Conservation (phyloP, 2,797 vertebrate genomes). For the Geotrypetes seraphini region DNA sequence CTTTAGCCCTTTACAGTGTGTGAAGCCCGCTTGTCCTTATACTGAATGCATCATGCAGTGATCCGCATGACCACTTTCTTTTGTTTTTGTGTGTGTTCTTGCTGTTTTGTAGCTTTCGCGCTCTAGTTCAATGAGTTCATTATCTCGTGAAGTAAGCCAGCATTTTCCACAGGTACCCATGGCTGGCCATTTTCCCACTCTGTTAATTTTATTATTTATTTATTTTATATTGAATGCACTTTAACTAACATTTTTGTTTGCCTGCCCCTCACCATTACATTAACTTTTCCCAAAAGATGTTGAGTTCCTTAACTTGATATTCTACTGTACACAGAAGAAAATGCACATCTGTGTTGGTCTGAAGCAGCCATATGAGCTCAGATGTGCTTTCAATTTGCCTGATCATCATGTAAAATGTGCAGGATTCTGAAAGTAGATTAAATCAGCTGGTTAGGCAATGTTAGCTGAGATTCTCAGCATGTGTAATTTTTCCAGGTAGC, state of each 20-base stretch:
- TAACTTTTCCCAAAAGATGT: too few relatives aligned
- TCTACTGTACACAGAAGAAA: too few relatives aligned
- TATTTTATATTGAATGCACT: neutral
- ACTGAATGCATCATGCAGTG: constrained; percentile 27
- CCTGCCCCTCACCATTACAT: neutral
- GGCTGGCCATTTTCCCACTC: constrained; percentile 57
- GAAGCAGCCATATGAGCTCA: too few relatives aligned
- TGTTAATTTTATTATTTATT: neutral
- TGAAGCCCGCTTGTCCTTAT: neutral
- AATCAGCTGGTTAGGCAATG: too few relatives aligned
- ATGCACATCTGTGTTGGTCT: too few relatives aligned
- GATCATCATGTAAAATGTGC: too few relatives aligned
- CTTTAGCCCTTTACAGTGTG: constrained; percentile 1
- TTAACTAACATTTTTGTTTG: constrained; percentile 21
- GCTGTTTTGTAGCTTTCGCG: constrained; percentile 87
- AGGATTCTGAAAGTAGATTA: too few relatives aligned
- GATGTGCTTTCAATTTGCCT: too few relatives aligned
- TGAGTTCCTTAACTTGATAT: constrained; percentile 10
- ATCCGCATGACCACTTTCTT: constrained; percentile 61
- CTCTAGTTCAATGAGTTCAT: constrained; percentile 97
- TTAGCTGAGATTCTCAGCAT: too few relatives aligned
- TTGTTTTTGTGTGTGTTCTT: constrained; percentile 49
- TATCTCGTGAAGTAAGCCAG: constrained; percentile 96
- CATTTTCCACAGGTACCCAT: constrained; percentile 92
- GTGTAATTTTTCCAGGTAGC: too few relatives aligned